Base-by-base conservation (phyloP, 2,888 invertebrate genomes). In the Synergus itoensis region DNA sequence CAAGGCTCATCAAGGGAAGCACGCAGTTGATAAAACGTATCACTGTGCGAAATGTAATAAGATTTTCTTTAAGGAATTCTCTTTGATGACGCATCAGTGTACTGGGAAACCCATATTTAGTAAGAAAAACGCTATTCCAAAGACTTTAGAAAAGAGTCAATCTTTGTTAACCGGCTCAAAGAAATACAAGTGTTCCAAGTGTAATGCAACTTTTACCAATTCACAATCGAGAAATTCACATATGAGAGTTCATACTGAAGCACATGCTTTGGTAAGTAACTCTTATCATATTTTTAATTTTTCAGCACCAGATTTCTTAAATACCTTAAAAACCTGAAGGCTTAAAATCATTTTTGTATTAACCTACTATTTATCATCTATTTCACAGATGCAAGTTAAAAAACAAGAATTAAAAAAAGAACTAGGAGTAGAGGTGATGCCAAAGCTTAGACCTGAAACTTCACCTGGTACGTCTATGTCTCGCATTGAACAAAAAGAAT, bases 31-130 rank as follows among this genome's bases (percentile, higher is more conserved):
- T 65, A 89, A 87, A 82, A 89, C 90, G 64, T 91, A 89, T 84
- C 91, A 89, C 77, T 91, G 91, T 80, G 84, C 88, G 21, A 89
- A 89, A 62, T 91, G 91, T 81, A 90, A 91, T 80, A 91, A 91
- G 65, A 88, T 91, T 79, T 91, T 91, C 81, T 91, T 91, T 83
- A 91, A 90, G 85, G 89, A 90, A 81, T 86, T 88, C 53, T 90
- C 89, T 9, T 73, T 91, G 3, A 83, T 89, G 75, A 86, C 88
- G 4, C 91, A 91, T 79, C 87, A 89, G 76, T 91, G 91, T 36
- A 86, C 83, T 1, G 82, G 86, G 1, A 85, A 79, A 57, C 77
- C 85, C 5, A 36, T 79, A 14, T 81, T 84, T 28, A 77, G 77
- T 7, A 89, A 88, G 78, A 86, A 85, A 75, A 85, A 78, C 62